Base-by-base conservation (phyloP, 1,140 invertebrate species). In the Vollenhovia emeryi region DNA sequence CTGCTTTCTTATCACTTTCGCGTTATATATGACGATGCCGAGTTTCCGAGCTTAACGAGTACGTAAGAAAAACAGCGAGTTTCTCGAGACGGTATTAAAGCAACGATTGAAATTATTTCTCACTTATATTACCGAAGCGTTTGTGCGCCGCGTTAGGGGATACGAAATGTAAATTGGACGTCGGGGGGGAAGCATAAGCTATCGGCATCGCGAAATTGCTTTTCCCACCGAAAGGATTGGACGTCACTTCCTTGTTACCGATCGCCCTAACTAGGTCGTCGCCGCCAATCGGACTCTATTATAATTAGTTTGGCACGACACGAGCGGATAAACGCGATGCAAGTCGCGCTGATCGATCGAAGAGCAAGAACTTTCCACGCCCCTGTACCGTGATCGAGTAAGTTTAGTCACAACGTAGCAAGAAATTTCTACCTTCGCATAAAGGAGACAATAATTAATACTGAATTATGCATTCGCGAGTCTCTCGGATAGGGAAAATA, bases 141-240 rank as follows among this genome's bases (percentile, higher is more conserved):
- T 30, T 55, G 24, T 33, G n/a, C 33, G n/a, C 21, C 27, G 8
- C 30, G n/a, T 84, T 52, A 52, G n/a, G 4, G 27, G 66, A 71
- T 80, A 80, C 79, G 60, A 80, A 66, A 84, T 57, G 45, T 66
- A 80, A 79, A 84, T 84, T 84, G 60, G 27, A 62, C 15, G 36
- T 45, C 36, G 62, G 9, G 27, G 33, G 59, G 13, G 4, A 59
- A 78, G 24, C 59, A 36, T 55, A 52, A 79, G 36, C 45, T 40
- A 62, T 84, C 50, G 45, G n/a, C n/a, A 55, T 52, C 52, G 45
- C 43, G 40, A 57, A 71, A 82, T 82, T 73, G 66, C 66, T 73
- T 82, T 71, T 57, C 13, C n/a, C n/a, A 52, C 40, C 40, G 30
- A 79, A 50, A 66, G 43, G 60, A 78, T 66, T 50, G 45, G 21